phyloP scores from a whole-genome alignment of 1,140 invertebrate species.

The Asobara japonica region DNA sequence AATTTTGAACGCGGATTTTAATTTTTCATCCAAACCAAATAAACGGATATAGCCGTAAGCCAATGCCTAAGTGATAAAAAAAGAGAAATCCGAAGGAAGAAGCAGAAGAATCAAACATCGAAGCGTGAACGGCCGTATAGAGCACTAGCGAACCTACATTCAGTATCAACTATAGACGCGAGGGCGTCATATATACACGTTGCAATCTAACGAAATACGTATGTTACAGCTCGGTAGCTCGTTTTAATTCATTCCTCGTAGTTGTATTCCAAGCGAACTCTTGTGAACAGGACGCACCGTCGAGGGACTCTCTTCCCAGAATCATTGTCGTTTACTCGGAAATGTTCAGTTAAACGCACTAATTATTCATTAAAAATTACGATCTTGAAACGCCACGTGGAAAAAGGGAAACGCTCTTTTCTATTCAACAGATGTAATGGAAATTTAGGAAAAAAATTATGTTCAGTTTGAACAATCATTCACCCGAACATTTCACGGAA shows the following conservation, averaged over 20 bases:
- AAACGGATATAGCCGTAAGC: too few species aligned
- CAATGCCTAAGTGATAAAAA: too few species aligned
- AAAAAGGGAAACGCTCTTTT: too few species aligned
- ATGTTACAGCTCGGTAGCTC: constrained; percentile 29
- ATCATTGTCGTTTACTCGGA: neutral
- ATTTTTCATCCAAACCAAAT: too few species aligned
- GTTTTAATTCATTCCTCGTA: constrained; percentile 31
- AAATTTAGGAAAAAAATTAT: too few species aligned
- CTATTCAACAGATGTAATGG: too few species aligned
- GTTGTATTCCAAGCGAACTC: neutral
- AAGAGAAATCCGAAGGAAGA: neutral
- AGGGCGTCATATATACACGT: constrained; percentile 22
- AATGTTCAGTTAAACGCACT: neutral
- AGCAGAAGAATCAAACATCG: constrained; percentile 7
- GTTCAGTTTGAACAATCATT: too few species aligned
- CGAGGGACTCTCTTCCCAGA: neutral
- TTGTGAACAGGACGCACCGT: neutral
- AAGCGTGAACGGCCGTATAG: constrained; percentile 9
- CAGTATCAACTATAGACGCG: neutral
- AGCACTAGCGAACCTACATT: neutral
- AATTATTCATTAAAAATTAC: neutral
- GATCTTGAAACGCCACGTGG: neutral
- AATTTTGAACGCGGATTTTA: too few species aligned
- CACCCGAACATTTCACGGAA: too few species aligned
- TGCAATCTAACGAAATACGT: constrained; percentile 1